Evolutionary conservation across 2,888 invertebrate species (phyloP).

Genomic region (Megalurothrips usitatus): DNA sequence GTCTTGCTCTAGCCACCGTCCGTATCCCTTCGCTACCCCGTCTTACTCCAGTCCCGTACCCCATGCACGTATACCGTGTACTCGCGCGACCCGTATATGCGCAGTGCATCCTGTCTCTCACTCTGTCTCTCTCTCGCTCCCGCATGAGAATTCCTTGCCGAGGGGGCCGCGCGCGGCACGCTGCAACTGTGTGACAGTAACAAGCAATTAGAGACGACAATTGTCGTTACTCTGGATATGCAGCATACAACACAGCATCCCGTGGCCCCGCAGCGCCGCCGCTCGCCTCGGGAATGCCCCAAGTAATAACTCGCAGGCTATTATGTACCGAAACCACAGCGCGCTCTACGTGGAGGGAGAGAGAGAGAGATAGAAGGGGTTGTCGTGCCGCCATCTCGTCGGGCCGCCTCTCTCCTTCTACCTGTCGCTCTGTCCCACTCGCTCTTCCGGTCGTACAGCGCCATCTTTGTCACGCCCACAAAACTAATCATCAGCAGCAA

Average conservation of each 20-base stretch:
- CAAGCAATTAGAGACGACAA: slow-evolving; percentile 17
- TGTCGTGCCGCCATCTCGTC: no score
- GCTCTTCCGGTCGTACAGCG: neutral
- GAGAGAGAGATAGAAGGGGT: neutral
- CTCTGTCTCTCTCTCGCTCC: no score
- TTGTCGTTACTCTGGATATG: slow-evolving; percentile 20
- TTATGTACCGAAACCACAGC: slow-evolving; percentile 23
- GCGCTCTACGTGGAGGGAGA: neutral
- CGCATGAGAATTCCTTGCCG: no score
- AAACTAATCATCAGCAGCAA: neutral
- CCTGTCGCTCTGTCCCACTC: neutral
- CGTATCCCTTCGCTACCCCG: no score
- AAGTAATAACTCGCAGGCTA: neutral
- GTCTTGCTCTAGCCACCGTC: no score
- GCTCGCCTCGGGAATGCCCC: neutral
- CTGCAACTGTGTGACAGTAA: slow-evolving; percentile 22
- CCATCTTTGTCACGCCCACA: neutral
- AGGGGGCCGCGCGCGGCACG: neutral
- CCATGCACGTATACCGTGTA: no score
- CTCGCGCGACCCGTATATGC: no score
- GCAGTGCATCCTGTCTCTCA: no score
- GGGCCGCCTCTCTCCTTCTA: neutral
- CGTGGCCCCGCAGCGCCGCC: neutral
- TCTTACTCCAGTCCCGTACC: no score
- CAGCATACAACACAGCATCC: slow-evolving; percentile 5